These are phyloP conservation scores for Drosophila lacertosa DNA, from an alignment of 1,140 invertebrate species.

Conservation along the genomic window DNA sequence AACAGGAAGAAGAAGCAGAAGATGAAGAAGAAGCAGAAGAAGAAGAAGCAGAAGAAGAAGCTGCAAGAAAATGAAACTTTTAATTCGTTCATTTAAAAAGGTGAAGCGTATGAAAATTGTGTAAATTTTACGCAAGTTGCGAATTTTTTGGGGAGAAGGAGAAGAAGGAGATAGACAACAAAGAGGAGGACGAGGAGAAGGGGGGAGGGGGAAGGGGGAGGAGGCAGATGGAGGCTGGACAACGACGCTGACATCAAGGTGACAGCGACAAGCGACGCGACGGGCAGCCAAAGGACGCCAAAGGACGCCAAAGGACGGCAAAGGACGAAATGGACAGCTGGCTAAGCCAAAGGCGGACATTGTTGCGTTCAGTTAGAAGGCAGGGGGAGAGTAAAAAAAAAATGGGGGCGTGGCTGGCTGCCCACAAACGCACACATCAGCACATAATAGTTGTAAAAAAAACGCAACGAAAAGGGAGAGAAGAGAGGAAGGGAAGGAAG, in stretches of 20 bases:
- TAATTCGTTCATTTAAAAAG: slow-evolving; percentile 81
- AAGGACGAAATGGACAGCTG: slow-evolving; percentile 49
- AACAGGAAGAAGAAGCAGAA: neutral
- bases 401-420: slow-evolving; percentile 1
- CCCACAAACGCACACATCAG: slow-evolving; percentile 72
- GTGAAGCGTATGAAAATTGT: slow-evolving; percentile 79
- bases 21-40: neutral
- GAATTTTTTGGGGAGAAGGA: no score
- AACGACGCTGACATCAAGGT: slow-evolving; percentile 45
- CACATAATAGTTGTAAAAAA: slow-evolving; percentile 78
- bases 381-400: neutral
- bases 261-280: slow-evolving; percentile 42
- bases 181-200: neutral
- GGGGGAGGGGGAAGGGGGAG: neutral
- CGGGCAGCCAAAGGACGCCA: slow-evolving; percentile 34
- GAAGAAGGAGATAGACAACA: neutral
- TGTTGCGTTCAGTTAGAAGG: neutral
- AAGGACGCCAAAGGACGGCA: no score
- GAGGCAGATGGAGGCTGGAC: neutral
- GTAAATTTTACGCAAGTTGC: slow-evolving; percentile 63
- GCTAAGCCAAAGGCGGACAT: slow-evolving; percentile 11
- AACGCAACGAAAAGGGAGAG: slow-evolving; percentile 65
- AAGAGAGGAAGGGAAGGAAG: slow-evolving; percentile 20
- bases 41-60: neutral
- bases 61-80: slow-evolving; percentile 69